Conservation (phyloP, 2,113 vertebrate species). For the Cololabis saira region DNA sequence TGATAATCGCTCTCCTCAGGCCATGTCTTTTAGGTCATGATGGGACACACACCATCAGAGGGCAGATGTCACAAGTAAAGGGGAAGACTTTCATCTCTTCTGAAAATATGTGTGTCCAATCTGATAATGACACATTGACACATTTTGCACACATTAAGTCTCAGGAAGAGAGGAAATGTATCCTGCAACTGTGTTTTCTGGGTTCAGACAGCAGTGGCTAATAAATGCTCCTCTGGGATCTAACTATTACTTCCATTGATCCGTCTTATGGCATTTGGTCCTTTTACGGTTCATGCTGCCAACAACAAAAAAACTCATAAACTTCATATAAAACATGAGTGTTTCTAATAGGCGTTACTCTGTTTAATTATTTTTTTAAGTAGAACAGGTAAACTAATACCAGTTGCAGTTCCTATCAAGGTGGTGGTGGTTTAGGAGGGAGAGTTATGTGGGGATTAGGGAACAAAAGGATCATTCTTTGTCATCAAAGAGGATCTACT, state of each 20-base stretch:
- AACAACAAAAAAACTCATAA: not conserved
- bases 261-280: constrained; percentile 25
- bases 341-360: not conserved
- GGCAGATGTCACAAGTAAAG: constrained; percentile 69
- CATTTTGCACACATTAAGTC: constrained; percentile 60
- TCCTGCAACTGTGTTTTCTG: constrained; percentile 42
- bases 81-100: constrained; percentile 74
- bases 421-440: constrained; percentile 55
- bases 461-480: constrained; percentile 92
- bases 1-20: constrained; percentile 69
- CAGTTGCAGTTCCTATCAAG: not conserved
- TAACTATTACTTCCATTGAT: constrained; percentile 6
- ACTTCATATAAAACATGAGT: not conserved
- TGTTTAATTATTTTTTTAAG: constrained; percentile 30
- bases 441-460: constrained; percentile 84
- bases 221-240: constrained; percentile 21
- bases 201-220: constrained; percentile 23
- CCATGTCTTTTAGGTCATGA: constrained; percentile 64
- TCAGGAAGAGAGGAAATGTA: constrained; percentile 52
- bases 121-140: constrained; percentile 70
- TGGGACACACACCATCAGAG: constrained; percentile 46
- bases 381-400: constrained; percentile 58
- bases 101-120: constrained; percentile 81
- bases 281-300: not conserved
- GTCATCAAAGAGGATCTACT: constrained; percentile 88